Evolutionary conservation across 2,797 vertebrate species (phyloP).

Genomic region (Myotis vivesi): DNA sequence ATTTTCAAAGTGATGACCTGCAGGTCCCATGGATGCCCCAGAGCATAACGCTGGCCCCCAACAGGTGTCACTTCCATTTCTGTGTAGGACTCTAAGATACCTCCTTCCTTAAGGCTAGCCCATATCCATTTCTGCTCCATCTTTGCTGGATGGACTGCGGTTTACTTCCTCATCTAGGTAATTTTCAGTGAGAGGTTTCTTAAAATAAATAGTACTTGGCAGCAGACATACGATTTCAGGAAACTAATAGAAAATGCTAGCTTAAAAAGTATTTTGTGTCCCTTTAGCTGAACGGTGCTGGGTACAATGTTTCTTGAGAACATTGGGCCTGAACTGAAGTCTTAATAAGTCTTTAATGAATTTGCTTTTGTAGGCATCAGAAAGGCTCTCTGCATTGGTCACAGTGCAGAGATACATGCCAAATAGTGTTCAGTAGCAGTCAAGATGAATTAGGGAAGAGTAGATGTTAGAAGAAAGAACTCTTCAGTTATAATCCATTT

Average conservation of each 20-base stretch:
- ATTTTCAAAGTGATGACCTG: background rate
- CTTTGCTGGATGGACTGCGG: background rate
- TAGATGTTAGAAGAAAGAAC: background rate
- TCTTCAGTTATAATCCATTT: background rate
- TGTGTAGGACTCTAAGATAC: background rate
- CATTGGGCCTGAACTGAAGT: background rate
- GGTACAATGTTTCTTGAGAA: background rate
- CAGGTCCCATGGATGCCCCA: too few species aligned
- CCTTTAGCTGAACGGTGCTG: background rate
- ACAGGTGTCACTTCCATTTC: background rate
- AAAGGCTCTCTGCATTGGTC: background rate
- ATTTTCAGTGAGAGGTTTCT: constrained; percentile 31
- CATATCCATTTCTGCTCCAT: background rate
- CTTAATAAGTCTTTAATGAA: constrained; percentile 26
- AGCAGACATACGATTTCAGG: background rate
- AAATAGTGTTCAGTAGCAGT: background rate
- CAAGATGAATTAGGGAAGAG: background rate
- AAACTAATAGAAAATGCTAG: constrained; percentile 2
- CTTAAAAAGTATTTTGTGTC: background rate
- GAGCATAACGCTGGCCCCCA: background rate
- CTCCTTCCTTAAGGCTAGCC: background rate
- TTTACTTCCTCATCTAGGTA: constrained; percentile 13
- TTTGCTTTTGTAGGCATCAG: background rate
- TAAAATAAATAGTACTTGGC: background rate
- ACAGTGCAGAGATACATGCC: background rate